A percentile compares a stretch with the other conserved stretches of the same genome.
Evolutionary conservation across 2,113 vertebrate genomes (phyloP).

Genomic region (Xyliphius kryptos): DNA sequence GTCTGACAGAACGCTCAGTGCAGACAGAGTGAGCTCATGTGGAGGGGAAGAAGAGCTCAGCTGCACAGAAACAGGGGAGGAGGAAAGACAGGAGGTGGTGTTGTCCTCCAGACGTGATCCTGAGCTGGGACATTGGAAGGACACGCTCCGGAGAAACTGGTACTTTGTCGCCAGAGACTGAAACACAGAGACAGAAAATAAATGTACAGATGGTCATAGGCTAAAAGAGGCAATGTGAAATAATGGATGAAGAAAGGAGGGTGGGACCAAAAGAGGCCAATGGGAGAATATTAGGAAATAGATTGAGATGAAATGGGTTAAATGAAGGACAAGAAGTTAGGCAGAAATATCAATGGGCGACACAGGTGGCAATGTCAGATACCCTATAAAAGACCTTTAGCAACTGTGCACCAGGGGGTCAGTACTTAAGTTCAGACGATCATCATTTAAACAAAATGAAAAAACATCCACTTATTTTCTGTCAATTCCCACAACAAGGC

Average conservation of each 20-base stretch:
- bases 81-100: constrained; percentile 31
- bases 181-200: too few species aligned
- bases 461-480: constrained; percentile 57
- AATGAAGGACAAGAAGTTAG: constrained; percentile 57
- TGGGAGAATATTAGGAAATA: constrained; percentile 39
- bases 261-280: constrained; percentile 4
- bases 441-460: constrained; percentile 67
- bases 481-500: constrained; percentile 57
- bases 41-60: constrained; percentile 17
- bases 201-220: constrained; percentile 10
- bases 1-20: constrained; percentile 7
- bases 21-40: constrained; percentile 4
- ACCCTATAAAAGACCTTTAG: constrained; percentile 20
- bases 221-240: constrained; percentile 9
- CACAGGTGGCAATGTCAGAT: constrained; percentile 21
- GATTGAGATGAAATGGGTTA: constrained; percentile 51
- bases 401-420: constrained; percentile 46
- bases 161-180: constrained; percentile 51
- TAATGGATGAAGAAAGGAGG: constrained; percentile 11
- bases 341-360: constrained; percentile 57
- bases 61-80: constrained; percentile 19
- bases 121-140: constrained; percentile 50
- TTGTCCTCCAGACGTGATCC: constrained; percentile 33
- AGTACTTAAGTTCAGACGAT: constrained; percentile 59
- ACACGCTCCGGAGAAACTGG: constrained; percentile 52